Conservation (phyloP, 1,140 invertebrate species). For the Caenorhabditis brenneri region DNA sequence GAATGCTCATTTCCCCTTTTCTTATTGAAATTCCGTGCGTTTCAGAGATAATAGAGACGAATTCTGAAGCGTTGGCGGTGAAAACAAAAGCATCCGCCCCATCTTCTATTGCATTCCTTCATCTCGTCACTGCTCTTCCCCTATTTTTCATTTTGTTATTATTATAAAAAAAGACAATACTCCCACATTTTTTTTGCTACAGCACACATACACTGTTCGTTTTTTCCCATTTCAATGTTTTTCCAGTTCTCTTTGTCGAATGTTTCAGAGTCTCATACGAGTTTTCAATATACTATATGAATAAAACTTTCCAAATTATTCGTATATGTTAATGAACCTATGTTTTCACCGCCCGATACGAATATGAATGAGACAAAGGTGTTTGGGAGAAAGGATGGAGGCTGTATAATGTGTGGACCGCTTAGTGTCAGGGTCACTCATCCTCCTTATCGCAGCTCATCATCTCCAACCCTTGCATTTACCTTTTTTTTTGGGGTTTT, state of each 20-base stretch:
- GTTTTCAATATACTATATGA: neutral
- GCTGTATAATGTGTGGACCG: neutral
- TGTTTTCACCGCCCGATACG: neutral
- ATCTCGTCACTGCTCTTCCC: neutral
- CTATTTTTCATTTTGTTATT: neutral
- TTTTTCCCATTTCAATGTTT: neutral
- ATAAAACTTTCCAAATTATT: neutral
- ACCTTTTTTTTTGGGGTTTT: neutral
- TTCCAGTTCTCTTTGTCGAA: neutral
- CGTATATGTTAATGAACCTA: neutral
- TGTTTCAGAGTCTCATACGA: neutral
- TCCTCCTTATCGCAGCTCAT: neutral
- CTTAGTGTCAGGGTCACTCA: conserved; percentile 26
- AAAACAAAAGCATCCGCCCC: conserved; percentile 30
- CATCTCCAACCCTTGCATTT: neutral
- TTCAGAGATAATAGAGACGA: conserved; percentile 41
- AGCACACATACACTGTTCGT: too few species aligned
- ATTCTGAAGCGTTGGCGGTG: conserved; percentile 41
- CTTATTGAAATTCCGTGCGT: conserved; percentile 24
- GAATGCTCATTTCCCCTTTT: neutral
- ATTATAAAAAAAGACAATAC: neutral
- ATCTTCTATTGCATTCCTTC: neutral
- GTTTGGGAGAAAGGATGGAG: neutral
- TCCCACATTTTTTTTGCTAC: neutral
- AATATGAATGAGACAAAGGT: neutral